phyloP scores from a whole-genome alignment of 2,113 vertebrate genomes.

The Passer domesticus region DNA sequence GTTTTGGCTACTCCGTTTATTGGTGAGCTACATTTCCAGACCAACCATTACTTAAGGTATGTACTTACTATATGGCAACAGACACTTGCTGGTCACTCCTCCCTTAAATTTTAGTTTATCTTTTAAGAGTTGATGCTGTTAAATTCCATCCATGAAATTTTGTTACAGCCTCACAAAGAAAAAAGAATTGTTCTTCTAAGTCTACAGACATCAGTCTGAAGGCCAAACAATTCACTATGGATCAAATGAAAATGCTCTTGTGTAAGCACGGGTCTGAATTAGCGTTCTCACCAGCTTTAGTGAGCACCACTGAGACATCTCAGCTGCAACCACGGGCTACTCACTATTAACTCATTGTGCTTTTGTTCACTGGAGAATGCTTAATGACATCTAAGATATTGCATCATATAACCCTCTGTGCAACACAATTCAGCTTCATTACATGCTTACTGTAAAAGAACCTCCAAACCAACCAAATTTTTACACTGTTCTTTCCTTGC shows the following conservation, averaged over 20 bases:
- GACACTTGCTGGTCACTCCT: not conserved
- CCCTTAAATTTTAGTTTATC: not conserved
- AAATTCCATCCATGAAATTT: not conserved
- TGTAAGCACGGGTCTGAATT: not conserved
- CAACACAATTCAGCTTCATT: not conserved
- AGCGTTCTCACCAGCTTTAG: constrained; percentile 2
- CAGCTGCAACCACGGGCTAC: constrained; percentile 35
- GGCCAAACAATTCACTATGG: constrained; percentile 5
- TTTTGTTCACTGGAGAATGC: constrained; percentile 3
- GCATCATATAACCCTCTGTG: not conserved
- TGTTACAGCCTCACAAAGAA: not conserved
- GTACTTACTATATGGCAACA: not conserved
- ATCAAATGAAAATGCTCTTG: constrained; percentile 30
- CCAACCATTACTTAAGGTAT: not conserved
- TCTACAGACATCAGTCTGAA: not conserved
- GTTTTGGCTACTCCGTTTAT: not conserved
- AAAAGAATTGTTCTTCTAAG: not conserved
- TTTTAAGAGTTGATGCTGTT: not conserved
- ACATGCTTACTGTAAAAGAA: not conserved
- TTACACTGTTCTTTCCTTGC: not conserved
- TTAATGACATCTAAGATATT: not conserved
- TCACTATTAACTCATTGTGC: not conserved
- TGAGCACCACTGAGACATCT: constrained; percentile 3
- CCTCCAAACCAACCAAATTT: not conserved
- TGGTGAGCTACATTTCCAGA: not conserved